Conservation (phyloP, 2,113 vertebrate genomes). For the Cathartes aura region DNA sequence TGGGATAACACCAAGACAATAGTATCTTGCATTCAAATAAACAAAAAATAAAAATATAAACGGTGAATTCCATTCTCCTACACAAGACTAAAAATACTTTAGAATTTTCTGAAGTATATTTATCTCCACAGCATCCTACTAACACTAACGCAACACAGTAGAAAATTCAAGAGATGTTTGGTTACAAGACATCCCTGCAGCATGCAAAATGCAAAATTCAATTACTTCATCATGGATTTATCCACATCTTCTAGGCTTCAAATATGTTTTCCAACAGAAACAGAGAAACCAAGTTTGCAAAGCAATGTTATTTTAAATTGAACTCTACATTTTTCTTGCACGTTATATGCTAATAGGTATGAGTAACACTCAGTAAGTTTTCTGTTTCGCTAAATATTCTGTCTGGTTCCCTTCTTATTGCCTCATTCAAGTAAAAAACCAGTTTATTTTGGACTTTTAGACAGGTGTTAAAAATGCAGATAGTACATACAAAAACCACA, state of each 20-base stretch:
- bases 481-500: not conserved
- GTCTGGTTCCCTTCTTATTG: not conserved
- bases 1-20: constrained; percentile 4
- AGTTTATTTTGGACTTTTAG: not conserved
- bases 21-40: not conserved
- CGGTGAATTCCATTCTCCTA: not conserved
- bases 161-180: not conserved
- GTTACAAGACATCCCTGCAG: not conserved
- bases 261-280: not conserved
- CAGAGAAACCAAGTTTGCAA: not conserved
- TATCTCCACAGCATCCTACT: not conserved
- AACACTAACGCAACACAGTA: not conserved
- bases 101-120: not conserved
- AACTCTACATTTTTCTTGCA: not conserved
- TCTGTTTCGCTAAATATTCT: not conserved
- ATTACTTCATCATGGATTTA: not conserved
- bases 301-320: not conserved
- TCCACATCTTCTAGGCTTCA: not conserved
- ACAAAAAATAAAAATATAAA: not conserved
- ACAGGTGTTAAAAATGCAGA: not conserved
- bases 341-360: not conserved
- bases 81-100: not conserved
- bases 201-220: not conserved
- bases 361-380: not conserved
- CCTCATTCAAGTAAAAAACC: not conserved